Evolutionary conservation across 1,140 invertebrate genomes (phyloP).

Genomic region (Pseudoatta argentina): DNA sequence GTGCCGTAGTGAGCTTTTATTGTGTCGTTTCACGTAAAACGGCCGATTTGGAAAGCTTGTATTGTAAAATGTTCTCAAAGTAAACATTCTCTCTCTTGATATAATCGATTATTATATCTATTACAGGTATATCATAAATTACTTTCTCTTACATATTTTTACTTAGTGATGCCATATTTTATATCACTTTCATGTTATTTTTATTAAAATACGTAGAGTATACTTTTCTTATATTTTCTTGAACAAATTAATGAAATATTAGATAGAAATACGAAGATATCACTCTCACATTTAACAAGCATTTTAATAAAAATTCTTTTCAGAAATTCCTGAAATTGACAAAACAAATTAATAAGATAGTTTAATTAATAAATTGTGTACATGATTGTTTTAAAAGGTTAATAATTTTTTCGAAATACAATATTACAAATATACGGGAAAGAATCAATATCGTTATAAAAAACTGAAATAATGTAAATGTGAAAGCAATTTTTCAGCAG

Average conservation of each 20-base stretch:
- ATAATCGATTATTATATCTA: not conserved
- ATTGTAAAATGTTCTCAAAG: not conserved
- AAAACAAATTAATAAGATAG: constrained; percentile 19
- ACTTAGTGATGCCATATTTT: not conserved
- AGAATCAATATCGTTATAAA: not conserved
- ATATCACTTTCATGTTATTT: not conserved
- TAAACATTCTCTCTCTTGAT: not conserved
- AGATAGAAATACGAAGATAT: not conserved
- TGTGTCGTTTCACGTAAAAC: not conserved
- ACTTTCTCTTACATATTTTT: not conserved
- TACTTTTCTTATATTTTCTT: not conserved
- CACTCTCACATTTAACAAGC: not conserved
- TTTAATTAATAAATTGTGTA: not conserved
- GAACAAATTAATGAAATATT: constrained; percentile 2
- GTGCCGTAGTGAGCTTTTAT: not conserved
- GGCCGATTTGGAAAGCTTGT: not conserved
- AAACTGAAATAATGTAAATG: not conserved
- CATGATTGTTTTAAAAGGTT: not conserved
- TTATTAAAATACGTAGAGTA: not conserved
- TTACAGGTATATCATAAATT: too few relatives aligned
- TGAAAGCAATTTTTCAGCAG: not conserved
- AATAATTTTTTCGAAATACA: not conserved
- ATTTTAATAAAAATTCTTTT: constrained; percentile 19
- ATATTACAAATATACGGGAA: not conserved
- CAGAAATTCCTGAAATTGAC: constrained; percentile 1